Evolutionary conservation across 2,797 vertebrate genomes (phyloP), one percentile per base, ranked within the genome.

Genomic region (Prionace glauca): DNA sequence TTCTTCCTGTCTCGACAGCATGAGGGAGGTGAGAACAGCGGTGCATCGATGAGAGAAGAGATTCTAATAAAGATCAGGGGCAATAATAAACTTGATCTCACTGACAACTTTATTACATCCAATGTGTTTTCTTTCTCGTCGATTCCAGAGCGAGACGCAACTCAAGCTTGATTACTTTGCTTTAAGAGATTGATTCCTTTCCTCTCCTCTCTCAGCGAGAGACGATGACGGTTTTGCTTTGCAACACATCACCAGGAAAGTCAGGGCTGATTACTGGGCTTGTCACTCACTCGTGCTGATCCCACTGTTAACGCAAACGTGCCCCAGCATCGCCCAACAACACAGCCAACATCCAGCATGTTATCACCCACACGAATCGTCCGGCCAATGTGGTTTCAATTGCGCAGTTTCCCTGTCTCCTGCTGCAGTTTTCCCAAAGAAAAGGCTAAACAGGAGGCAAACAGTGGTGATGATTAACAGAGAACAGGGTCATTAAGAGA

Each of bases 101-200:
- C 67, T 72, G 92, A 71, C 36, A 72, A 45, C 91, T 26, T 72
- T 72, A 94, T 94, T 29, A 50, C 29, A 36, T 45, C 92, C 45
- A 67, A 71, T 4, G 0, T 7, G 29, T 11, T 71, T 72, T 29
- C 1, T 94, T 67, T 93, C 11, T 67, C 12, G 65, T 50, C 45
- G 36, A 72, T 94, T 45, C 67, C 65, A 45, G 10, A 67, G 20
- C 3, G 41, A 72, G 41, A 93, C 7, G 12, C 71, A 41, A 71
- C 65, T 94, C 92, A 93, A 67, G 72, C 36, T 93, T 72, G n/a
- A 71, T 94, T 71, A 94, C 69, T 92, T 65, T 14, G 62, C 12
- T 29, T 56, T 92, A 5, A 69, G 69, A 93, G 62, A 69, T 41
- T 60, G 86, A 62, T 32, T 90, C 71, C 69, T 11, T 12, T 71